phyloP scores from a whole-genome alignment of 2,888 invertebrate species.

The Parapristionchus giblindavisi region DNA sequence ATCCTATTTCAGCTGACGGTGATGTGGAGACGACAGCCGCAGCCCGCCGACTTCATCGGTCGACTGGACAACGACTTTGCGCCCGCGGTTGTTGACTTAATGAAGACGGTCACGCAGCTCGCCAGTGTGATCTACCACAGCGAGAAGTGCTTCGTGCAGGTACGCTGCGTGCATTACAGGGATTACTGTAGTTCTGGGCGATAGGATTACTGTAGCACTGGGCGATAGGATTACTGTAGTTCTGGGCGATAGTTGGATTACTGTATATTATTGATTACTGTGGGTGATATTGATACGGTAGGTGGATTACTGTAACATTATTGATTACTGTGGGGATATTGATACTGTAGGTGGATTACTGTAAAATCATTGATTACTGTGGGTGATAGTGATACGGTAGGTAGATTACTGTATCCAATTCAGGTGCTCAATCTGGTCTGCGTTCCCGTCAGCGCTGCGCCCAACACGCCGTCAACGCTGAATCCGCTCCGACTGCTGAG shows the following conservation, averaged over 20 bases:
- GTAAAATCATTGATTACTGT: too few species aligned
- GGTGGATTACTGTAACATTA: too few species aligned
- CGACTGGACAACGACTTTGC: background rate
- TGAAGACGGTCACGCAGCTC: conserved; percentile 1
- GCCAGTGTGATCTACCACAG: background rate
- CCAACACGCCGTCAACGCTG: background rate
- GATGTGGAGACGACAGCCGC: too few species aligned
- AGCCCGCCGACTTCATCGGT: background rate
- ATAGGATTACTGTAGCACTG: background rate
- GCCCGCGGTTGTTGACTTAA: background rate
- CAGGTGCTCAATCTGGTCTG: conserved; percentile 3
- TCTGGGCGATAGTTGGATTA: background rate
- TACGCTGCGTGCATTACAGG: background rate
- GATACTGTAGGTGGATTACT: too few species aligned
- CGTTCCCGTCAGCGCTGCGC: background rate
- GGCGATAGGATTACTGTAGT: background rate
- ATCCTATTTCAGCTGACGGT: too few species aligned
- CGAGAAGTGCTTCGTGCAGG: conserved; percentile 14
- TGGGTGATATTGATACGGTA: too few species aligned
- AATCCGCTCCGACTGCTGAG: conserved; percentile 11
- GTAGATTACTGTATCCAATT: background rate
- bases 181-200: background rate
- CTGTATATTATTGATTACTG: too few species aligned
- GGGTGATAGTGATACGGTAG: too few species aligned
- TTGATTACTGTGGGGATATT: too few species aligned